Conservation (phyloP, 2,797 vertebrate species). For the Arctocebus calabarensis region DNA sequence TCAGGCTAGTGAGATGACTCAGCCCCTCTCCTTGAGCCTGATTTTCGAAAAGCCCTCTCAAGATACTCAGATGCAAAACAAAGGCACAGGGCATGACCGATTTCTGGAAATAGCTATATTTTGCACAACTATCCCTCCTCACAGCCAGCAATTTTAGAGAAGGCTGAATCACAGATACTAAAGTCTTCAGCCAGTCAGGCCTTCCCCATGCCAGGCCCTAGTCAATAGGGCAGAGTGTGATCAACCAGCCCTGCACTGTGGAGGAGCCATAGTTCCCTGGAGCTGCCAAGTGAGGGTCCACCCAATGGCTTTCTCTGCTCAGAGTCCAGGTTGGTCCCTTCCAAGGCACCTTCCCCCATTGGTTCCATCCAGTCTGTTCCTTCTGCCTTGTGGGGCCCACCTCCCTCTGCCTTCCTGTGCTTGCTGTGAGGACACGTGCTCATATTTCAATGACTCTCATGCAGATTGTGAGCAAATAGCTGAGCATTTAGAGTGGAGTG, state of each 20-base stretch:
- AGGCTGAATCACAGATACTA: background rate
- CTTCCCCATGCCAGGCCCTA: background rate
- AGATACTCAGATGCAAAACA: constrained; percentile 43
- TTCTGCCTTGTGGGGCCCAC: background rate
- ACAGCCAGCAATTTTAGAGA: constrained; percentile 21
- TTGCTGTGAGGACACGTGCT: background rate
- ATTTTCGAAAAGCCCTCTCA: constrained; percentile 19
- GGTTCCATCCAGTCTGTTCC: background rate
- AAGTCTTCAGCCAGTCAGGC: background rate
- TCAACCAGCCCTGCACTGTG: too few relatives aligned
- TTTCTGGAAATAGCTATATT: constrained; percentile 62
- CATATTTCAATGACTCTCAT: background rate
- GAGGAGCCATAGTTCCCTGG: background rate
- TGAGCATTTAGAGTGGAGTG: rapidly evolving
- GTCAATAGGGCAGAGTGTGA: background rate
- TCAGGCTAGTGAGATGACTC: constrained; percentile 53
- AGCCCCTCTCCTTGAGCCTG: constrained; percentile 12
- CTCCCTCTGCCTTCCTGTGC: background rate
- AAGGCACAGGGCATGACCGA: background rate
- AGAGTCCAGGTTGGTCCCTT: background rate
- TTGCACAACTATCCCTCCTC: background rate
- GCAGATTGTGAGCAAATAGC: background rate
- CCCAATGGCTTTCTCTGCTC: background rate
- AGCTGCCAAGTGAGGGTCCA: too few relatives aligned
- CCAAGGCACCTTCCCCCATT: rapidly evolving